Evolutionary conservation across 2,113 vertebrate species (phyloP).

Genomic region (Zapornia atra): DNA sequence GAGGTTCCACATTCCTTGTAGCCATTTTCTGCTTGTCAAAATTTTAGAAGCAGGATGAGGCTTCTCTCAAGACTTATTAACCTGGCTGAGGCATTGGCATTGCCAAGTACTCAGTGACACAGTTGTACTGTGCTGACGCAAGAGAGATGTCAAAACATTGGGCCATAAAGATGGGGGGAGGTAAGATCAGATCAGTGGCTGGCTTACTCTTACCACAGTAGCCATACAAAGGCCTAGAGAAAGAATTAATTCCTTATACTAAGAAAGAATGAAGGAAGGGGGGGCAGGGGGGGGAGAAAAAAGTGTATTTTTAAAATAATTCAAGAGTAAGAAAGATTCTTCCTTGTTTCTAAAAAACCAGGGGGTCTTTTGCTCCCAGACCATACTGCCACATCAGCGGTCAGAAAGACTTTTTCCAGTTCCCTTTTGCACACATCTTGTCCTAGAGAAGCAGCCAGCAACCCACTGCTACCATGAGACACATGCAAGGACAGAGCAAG

Average conservation of each 20-base stretch:
- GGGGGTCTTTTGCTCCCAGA: background rate
- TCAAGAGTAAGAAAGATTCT: background rate
- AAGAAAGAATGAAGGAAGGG: no score
- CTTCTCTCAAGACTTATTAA: background rate
- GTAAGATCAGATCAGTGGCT: background rate
- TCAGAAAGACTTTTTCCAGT: background rate
- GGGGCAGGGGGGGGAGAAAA: no score
- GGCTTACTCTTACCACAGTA: background rate
- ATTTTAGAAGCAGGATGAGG: background rate
- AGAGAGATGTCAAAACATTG: background rate
- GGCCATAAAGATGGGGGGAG: background rate
- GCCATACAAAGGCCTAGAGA: background rate
- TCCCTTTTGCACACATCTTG: background rate
- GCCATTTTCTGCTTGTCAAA: background rate
- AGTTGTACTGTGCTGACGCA: fast-evolving
- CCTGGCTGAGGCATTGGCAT: background rate
- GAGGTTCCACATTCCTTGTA: background rate
- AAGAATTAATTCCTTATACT: background rate
- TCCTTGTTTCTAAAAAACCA: background rate
- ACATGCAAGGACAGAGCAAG: background rate
- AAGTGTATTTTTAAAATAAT: background rate
- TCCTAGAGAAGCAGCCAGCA: background rate
- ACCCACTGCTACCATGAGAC: background rate
- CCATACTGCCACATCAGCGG: background rate
- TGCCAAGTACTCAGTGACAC: background rate